Percentiles rank a stretch among this genome's conserved stretches.
Conservation (phyloP, 2,797 vertebrate genomes). For the Pterois miles region DNA sequence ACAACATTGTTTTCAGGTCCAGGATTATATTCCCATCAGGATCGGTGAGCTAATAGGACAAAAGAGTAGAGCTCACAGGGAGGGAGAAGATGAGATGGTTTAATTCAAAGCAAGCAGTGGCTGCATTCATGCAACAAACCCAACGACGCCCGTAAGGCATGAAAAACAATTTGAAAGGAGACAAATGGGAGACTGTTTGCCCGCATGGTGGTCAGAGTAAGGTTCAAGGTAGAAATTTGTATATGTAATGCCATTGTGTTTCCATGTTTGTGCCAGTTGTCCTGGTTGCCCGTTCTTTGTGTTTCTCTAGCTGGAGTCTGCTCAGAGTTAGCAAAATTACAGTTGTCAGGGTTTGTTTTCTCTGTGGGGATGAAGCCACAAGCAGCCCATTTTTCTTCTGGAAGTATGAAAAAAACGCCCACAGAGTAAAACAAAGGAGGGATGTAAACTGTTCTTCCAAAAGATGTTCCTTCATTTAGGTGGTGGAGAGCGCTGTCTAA, state of each 20-base stretch:
- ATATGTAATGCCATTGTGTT: conserved; percentile 17
- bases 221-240: conserved; percentile 26
- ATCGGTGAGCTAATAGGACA: conserved; percentile 59
- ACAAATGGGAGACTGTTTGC: conserved; percentile 37
- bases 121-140: conserved; percentile 50
- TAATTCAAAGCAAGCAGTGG: conserved; percentile 62
- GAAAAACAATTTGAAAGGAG: conserved; percentile 40
- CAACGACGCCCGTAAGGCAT: conserved; percentile 31
- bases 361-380: conserved; percentile 24
- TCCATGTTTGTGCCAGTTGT: conserved; percentile 17
- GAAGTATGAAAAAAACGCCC: background rate
- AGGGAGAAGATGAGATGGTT: conserved; percentile 61
- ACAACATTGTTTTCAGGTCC: conserved; percentile 62
- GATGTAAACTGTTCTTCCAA: background rate
- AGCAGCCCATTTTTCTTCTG: conserved; percentile 1
- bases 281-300: conserved; percentile 4
- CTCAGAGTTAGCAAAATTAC: conserved; percentile 13
- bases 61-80: conserved; percentile 51
- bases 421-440: background rate
- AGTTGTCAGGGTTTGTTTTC: conserved; percentile 22
- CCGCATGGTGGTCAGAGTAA: conserved; percentile 32
- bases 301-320: conserved; percentile 10
- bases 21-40: conserved; percentile 68
- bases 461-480: background rate
- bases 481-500: background rate